These are phyloP conservation scores for Cantharis nigra DNA, from an alignment of 2,888 invertebrate genomes.

Conservation along the genomic window DNA sequence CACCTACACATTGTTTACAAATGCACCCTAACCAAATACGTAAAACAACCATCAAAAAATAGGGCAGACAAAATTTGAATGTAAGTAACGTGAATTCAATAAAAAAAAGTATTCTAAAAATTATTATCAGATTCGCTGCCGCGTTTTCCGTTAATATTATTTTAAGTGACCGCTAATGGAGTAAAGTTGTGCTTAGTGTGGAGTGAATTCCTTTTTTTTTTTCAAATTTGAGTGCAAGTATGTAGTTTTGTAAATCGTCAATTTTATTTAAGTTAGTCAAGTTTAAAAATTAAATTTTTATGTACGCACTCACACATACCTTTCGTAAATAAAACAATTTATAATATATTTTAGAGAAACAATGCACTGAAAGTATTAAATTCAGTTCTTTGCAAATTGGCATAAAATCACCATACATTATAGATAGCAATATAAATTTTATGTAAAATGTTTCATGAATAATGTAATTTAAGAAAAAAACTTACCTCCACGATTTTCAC, in stretches of 20 bases:
- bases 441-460: conserved; percentile 25
- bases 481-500: conserved; percentile 97
- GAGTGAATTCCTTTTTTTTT: neutral
- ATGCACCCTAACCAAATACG: conserved; percentile 11
- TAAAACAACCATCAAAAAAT: conserved; percentile 1
- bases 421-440: conserved; percentile 17
- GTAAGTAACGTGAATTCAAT: neutral
- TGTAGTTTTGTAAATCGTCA: neutral
- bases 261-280: neutral
- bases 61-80: neutral
- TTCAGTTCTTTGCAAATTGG: conserved; percentile 11
- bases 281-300: neutral
- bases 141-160: neutral
- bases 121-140: neutral
- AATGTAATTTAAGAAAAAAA: conserved; percentile 23
- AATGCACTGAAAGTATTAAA: conserved; percentile 4
- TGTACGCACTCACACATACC: neutral
- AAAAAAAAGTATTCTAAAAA: neutral
- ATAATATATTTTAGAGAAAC: neutral
- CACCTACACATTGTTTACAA: conserved; percentile 13
- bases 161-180: neutral
- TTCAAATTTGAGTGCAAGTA: neutral
- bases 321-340: neutral
- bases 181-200: neutral
- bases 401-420: conserved; percentile 20